A percentile compares a stretch with the other conserved stretches of the same genome.
These are phyloP conservation scores for Yoshiicerus persimilis DNA, from an alignment of 1,140 invertebrate species.

Conservation along the genomic window DNA sequence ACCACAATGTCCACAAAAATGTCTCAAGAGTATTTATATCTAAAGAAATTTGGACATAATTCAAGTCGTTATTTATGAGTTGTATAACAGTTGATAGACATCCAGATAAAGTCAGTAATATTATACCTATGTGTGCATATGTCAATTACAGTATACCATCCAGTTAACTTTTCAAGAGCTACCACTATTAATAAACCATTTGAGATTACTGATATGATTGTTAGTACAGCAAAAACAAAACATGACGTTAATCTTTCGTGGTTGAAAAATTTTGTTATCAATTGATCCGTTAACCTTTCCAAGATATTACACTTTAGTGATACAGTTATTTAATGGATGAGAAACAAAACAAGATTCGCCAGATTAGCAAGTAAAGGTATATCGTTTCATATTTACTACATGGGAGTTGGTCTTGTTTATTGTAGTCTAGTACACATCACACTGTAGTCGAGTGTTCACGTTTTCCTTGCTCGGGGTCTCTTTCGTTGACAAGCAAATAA, in stretches of 20 bases:
- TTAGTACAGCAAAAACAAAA: not conserved
- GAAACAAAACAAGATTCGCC: not conserved
- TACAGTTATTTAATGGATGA: not conserved
- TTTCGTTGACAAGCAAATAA: not conserved
- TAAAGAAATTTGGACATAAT: too few species aligned
- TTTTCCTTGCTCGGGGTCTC: not conserved
- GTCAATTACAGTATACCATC: not conserved
- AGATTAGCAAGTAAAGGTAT: not conserved
- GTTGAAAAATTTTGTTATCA: not conserved
- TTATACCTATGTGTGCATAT: not conserved
- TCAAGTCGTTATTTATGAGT: too few species aligned
- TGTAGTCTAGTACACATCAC: too few species aligned
- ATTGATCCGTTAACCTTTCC: not conserved
- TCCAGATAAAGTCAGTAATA: too few species aligned
- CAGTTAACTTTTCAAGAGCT: not conserved
- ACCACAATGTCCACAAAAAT: too few species aligned
- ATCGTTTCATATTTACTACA: not conserved
- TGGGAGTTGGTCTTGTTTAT: not conserved
- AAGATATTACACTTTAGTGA: not conserved
- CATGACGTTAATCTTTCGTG: not conserved
- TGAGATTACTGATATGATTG: not conserved
- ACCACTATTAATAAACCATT: not conserved
- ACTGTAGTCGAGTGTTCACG: not conserved
- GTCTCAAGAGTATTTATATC: too few species aligned
- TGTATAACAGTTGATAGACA: too few species aligned